Conservation (phyloP, 2,113 vertebrate genomes). For the Hippocampus barbouri region DNA sequence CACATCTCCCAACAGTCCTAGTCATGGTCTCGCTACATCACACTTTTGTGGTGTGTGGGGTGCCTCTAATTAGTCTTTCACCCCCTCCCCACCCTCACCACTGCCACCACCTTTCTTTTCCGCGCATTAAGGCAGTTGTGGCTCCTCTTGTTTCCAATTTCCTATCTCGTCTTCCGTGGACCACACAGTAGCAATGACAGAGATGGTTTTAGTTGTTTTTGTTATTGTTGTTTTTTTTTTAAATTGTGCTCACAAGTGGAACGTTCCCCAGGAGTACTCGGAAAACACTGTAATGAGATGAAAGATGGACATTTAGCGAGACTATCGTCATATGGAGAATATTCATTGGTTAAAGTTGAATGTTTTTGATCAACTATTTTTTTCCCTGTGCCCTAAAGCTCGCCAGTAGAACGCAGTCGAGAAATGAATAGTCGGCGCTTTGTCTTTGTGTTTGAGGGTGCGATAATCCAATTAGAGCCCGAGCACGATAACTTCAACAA, state of each 20-base stretch:
- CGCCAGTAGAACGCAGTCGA: neutral
- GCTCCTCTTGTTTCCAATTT: slow-evolving; percentile 52
- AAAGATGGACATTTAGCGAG: neutral
- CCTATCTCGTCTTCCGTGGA: too few relatives aligned
- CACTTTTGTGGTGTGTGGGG: slow-evolving; percentile 26
- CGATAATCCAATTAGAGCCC: slow-evolving; percentile 56
- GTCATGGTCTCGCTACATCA: slow-evolving; percentile 28
- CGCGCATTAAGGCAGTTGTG: slow-evolving; percentile 43
- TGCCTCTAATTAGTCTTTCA: slow-evolving; percentile 58
- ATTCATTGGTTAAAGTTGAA: too few relatives aligned
- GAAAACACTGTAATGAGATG: neutral
- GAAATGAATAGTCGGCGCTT: slow-evolving; percentile 24
- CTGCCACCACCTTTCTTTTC: too few relatives aligned
- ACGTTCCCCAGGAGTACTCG: slow-evolving; percentile 10
- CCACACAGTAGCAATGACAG: too few relatives aligned
- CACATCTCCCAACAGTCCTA: slow-evolving; percentile 31
- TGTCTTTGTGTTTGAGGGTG: slow-evolving; percentile 32
- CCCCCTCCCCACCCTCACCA: too few relatives aligned
- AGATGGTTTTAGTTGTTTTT: too few relatives aligned
- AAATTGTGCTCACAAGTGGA: slow-evolving; percentile 29
- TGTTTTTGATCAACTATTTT: too few relatives aligned
- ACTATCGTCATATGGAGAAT: too few relatives aligned
- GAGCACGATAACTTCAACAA: slow-evolving; percentile 24
- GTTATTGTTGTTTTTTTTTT: slow-evolving; percentile 11
- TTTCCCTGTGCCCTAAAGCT: neutral